Evolutionary conservation across 2,888 invertebrate species (phyloP), one percentile per base, ranked within the genome.

Genomic region (Tiliacea aurago): DNA sequence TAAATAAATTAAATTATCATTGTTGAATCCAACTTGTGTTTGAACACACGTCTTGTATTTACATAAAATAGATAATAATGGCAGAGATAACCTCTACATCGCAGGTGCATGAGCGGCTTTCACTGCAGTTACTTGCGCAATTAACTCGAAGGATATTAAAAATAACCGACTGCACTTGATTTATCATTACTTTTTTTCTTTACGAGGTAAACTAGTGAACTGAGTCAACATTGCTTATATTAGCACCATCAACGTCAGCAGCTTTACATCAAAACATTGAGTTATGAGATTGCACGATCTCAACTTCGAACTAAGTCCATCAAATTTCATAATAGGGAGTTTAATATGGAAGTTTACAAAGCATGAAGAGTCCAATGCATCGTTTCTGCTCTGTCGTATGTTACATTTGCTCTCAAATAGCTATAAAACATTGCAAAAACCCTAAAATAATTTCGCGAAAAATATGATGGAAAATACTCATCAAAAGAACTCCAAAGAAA

Each of bases 131-230:
- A 76, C 70, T 80, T 61, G 61, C 47, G 64, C 53, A 76, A 80
- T 76, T 76, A 76, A 64, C 10, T 45, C 47, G 77, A 80, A 81
- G 80, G 81, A 80, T 80, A 81, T 65, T 53, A 68, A 72, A 81
- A 65, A 65, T 41, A n/a, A 51, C 51, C 28, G 15, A 74, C 58
- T 53, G 5, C 15, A 71, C 64, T 56, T 64, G 71, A 69, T 80
- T 67, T 79, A 76, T 80, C 37, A 47, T 71, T 11, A 49, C 13
- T 56, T 68, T 51, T 73, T 70, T 51, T 43, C 6, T 77, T 58
- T 13, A 59, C 67, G 63, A 80, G 80, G 81, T 71, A 51, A 68
- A 56, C 80, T 80, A 62, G 69, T 41, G 1, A 13, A 43, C 7
- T 43, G 23, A 62, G 7, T 65, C 69, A 69, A 11, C 18, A 4